These are phyloP conservation scores for Ploceus nigricollis DNA, from an alignment of 2,113 vertebrate genomes.

Conservation along the genomic window DNA sequence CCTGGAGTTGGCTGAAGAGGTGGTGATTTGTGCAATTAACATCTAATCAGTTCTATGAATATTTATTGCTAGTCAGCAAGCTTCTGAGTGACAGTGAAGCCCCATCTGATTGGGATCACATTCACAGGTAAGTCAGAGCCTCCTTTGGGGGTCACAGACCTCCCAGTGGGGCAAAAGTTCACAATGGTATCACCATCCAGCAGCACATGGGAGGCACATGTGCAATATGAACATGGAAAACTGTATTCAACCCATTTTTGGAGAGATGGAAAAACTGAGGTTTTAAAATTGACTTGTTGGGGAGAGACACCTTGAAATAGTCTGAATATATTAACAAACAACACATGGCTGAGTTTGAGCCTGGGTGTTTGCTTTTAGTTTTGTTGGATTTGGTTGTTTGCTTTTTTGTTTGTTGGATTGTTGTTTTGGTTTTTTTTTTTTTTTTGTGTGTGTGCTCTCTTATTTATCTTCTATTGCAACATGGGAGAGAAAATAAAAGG, in stretches of 20 bases:
- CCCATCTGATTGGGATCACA: slow-evolving; percentile 2
- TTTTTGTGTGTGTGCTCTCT: not conserved
- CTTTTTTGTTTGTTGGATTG: not conserved
- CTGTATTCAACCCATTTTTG: not conserved
- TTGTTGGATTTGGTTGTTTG: not conserved
- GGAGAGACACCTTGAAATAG: not conserved
- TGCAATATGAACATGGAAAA: not conserved
- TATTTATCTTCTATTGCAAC: not conserved
- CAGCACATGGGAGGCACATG: not conserved
- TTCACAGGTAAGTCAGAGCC: not conserved
- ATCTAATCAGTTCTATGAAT: slow-evolving; percentile 68
- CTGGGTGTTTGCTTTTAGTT: not conserved
- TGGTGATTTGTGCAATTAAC: slow-evolving; percentile 57
- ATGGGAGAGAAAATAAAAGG: not conserved
- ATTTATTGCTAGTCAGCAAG: slow-evolving; percentile 58
- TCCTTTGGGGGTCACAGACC: not conserved
- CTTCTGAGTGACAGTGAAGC: slow-evolving; percentile 14
- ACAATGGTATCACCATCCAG: not conserved
- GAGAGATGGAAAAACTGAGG: not conserved
- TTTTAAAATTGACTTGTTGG: not conserved
- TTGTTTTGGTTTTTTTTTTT: not conserved
- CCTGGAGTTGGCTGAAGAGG: slow-evolving; percentile 36
- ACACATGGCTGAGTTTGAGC: not conserved
- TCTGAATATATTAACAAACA: not conserved
- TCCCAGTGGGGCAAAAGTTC: not conserved